Conservation (phyloP, 2,888 invertebrate species). For the Drosophila neonasuta region DNA sequence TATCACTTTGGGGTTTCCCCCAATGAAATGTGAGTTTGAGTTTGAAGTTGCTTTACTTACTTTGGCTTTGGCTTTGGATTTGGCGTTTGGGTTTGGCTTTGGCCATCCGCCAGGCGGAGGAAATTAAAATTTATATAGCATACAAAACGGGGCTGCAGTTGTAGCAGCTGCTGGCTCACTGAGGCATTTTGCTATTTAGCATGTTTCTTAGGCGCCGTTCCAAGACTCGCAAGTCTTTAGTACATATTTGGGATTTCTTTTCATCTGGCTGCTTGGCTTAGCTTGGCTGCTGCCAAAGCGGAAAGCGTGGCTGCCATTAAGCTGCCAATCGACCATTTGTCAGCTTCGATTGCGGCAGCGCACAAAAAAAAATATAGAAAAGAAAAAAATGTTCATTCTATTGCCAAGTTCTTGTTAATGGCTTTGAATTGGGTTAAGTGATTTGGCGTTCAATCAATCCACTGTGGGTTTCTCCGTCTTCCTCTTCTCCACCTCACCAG, state of each 20-base stretch:
- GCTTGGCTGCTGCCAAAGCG: constrained; percentile 52
- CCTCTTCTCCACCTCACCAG: background rate
- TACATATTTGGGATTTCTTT: constrained; percentile 15
- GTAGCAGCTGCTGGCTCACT: constrained; percentile 51
- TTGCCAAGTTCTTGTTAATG: constrained; percentile 70
- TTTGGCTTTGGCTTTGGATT: constrained; percentile 33
- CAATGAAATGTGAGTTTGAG: constrained; percentile 26
- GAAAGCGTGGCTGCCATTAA: constrained; percentile 70
- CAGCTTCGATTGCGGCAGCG: constrained; percentile 58
- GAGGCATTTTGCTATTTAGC: constrained; percentile 65
- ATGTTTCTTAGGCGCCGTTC: constrained; percentile 51
- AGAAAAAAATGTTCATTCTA: constrained; percentile 35
- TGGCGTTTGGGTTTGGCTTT: constrained; percentile 25
- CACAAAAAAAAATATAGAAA: constrained; percentile 13
- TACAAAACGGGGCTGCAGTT: constrained; percentile 54
- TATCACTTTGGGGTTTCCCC: constrained; percentile 56
- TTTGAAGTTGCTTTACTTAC: constrained; percentile 40
- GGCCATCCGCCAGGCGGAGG: constrained; percentile 65
- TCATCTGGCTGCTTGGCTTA: constrained; percentile 16
- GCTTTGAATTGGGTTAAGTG: constrained; percentile 72
- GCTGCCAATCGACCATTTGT: constrained; percentile 76
- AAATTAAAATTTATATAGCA: constrained; percentile 74
- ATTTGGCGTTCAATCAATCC: constrained; percentile 71
- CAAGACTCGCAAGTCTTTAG: constrained; percentile 10
- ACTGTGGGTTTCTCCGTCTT: background rate